These are phyloP conservation scores for Hemicordylus capensis DNA, from an alignment of 2,113 vertebrate genomes.

Conservation along the genomic window DNA sequence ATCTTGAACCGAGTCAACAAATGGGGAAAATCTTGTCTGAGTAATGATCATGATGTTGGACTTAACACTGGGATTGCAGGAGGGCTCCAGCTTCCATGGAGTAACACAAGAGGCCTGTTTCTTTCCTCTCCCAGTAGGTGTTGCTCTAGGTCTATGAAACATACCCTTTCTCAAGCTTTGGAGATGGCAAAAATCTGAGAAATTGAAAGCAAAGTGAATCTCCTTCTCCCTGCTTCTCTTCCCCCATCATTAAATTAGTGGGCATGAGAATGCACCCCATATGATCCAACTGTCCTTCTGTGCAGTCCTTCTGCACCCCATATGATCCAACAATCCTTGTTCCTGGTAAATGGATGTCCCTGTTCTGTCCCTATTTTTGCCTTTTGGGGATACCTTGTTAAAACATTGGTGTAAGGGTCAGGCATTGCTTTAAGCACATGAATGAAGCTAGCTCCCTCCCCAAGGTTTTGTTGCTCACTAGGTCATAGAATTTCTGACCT, in stretches of 20 bases:
- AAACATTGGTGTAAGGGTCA: too few species aligned
- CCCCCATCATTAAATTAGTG: constrained; percentile 41
- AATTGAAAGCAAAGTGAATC: constrained; percentile 26
- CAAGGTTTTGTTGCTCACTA: too few species aligned
- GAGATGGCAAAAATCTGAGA: not conserved
- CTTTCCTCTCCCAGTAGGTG: not conserved
- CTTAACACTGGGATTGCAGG: too few species aligned
- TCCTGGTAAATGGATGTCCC: too few species aligned
- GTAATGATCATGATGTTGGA: not conserved
- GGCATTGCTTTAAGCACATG: too few species aligned
- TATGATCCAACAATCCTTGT: too few species aligned
- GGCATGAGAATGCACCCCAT: not conserved
- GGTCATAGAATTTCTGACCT: too few species aligned
- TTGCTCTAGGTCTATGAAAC: not conserved
- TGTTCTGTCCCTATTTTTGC: too few species aligned
- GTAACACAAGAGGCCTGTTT: not conserved
- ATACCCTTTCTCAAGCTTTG: not conserved
- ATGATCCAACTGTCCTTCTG: too few species aligned
- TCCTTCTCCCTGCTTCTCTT: constrained; percentile 5
- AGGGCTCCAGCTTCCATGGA: not conserved
- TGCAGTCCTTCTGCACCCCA: too few species aligned
- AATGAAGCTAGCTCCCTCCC: too few species aligned
- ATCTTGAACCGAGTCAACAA: not conserved
- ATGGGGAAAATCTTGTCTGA: not conserved
- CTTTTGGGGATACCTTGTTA: too few species aligned